These are phyloP conservation scores for Uropetala carovei DNA, from an alignment of 2,888 invertebrate species.

Conservation along the genomic window DNA sequence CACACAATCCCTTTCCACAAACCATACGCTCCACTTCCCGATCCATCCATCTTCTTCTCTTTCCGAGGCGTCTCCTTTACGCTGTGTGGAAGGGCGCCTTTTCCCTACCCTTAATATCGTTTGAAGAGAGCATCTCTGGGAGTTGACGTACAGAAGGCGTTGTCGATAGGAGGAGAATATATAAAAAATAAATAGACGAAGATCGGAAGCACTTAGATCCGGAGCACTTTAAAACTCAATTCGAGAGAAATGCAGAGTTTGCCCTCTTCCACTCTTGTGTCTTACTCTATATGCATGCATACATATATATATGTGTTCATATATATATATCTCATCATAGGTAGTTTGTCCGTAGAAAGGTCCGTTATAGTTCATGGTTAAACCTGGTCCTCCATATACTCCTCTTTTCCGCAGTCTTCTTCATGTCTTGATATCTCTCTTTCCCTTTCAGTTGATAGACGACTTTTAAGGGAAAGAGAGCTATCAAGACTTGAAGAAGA, in stretches of 20 bases:
- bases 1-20: not conserved
- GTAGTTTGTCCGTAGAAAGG: too few relatives aligned
- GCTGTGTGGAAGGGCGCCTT: not conserved
- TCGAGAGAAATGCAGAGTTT: not conserved
- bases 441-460: too few relatives aligned
- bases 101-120: constrained; percentile 21
- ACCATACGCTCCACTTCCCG: not conserved
- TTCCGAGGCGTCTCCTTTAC: not conserved
- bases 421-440: too few relatives aligned
- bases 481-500: too few relatives aligned
- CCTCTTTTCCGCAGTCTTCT: too few relatives aligned
- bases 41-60: constrained; percentile 13
- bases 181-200: not conserved
- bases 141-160: not conserved
- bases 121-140: constrained; percentile 8
- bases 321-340: too few relatives aligned
- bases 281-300: too few relatives aligned
- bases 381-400: too few relatives aligned
- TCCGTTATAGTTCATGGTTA: too few relatives aligned
- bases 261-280: too few relatives aligned
- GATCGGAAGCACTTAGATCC: not conserved
- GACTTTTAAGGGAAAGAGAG: too few relatives aligned
- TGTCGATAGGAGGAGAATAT: not conserved
- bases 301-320: too few relatives aligned
- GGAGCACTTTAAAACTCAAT: constrained; percentile 18